Evolutionary conservation across 2,888 invertebrate species (phyloP).

Genomic region (Mythimna albipuncta): DNA sequence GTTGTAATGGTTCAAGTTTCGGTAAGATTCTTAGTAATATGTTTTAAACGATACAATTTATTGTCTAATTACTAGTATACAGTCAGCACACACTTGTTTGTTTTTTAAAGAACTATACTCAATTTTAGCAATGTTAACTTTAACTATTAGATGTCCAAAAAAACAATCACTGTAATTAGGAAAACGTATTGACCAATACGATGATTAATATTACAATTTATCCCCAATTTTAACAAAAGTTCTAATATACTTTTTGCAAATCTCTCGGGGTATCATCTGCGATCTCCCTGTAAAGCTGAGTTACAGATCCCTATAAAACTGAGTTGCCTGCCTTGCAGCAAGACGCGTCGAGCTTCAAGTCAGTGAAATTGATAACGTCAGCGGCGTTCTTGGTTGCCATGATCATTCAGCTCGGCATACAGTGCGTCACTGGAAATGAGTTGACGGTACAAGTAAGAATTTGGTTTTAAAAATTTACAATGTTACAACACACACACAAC

Average conservation of each 20-base stretch:
- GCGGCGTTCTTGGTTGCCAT: constrained; percentile 86
- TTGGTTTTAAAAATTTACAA: too few relatives aligned
- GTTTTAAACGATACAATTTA: constrained; percentile 25
- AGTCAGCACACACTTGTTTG: too few relatives aligned
- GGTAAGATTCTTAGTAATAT: constrained; percentile 74
- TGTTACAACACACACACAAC: too few relatives aligned
- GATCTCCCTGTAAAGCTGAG: background rate
- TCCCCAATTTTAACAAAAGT: background rate
- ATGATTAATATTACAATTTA: background rate
- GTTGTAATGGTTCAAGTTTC: constrained; percentile 89
- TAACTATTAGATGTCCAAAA: too few relatives aligned
- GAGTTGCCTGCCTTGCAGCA: constrained; percentile 72
- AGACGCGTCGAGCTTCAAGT: constrained; percentile 86
- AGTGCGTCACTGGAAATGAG: constrained; percentile 86
- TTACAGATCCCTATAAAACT: background rate
- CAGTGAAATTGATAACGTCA: constrained; percentile 82
- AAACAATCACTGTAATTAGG: too few relatives aligned
- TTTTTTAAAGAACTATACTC: background rate
- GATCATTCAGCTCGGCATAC: constrained; percentile 85
- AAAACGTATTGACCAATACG: too few relatives aligned
- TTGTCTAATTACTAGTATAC: background rate
- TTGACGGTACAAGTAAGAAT: constrained; percentile 82
- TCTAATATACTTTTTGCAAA: background rate
- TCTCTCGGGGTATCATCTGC: background rate
- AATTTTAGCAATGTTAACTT: too few relatives aligned